Base-by-base conservation (phyloP, 1,140 invertebrate genomes). In the Meloidogyne hapla region DNA sequence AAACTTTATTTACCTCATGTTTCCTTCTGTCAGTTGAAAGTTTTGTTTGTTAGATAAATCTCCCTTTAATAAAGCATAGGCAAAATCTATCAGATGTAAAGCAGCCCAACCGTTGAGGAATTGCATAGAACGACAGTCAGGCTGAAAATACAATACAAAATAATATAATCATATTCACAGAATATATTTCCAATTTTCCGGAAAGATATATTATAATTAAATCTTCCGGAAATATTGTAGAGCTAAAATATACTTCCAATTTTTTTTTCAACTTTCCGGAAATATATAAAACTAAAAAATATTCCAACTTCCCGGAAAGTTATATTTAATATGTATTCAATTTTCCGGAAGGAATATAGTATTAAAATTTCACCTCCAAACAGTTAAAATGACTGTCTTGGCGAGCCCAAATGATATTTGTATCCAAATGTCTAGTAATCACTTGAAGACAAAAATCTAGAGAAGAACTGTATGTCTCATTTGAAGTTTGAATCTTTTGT, bases 61-160 rank as follows among this genome's bases (percentile, higher is more conserved):
- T 56, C 62, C 81, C 15, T 48, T 74, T 18, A 83, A 38, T 18
- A 76, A 25, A 62, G 33, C 70, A 48, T 81, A 78, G 12, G 82
- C 80, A 66, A 77, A 84, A 33, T 82, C 82, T 42, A 82, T 83
- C 15, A 82, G 28, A 70, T 82, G 81, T 6, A 82, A 45, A 48
- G 74, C 64, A 9, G 81, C 73, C 82, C 82, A 82, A 23, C 25
- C 76, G 18, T 74, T 62, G 10, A 38, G 23, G 18, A 77, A 77
- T 42, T 75, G 63, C 18, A 26, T 6, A 48, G 45, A 40, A 28
- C 62, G 45, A 61, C 61, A 77, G 28, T 77, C 12, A 28, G 40
- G 26, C 72, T 77, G 8, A 76, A 71, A 45, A 75, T 61, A 33
- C 8, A 72, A 9, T 71, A 13, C 2, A 71, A 71, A 15, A 25